phyloP scores from a whole-genome alignment of 2,113 vertebrate species.

The Grammomys surdaster region DNA sequence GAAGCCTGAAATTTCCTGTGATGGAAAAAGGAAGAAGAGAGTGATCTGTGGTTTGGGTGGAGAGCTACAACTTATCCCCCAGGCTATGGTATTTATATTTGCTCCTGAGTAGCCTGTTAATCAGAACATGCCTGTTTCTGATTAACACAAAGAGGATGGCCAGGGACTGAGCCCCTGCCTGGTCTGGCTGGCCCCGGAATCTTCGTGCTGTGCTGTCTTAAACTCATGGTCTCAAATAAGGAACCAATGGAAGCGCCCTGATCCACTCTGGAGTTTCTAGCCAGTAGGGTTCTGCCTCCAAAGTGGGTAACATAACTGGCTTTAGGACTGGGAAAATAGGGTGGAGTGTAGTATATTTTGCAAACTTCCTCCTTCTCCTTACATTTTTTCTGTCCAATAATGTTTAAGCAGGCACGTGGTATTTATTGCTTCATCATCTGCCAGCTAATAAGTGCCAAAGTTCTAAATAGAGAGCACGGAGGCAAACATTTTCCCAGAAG shows the following conservation, averaged over 20 bases:
- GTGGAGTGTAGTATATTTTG: no score
- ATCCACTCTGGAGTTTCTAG: background rate
- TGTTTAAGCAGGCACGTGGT: background rate
- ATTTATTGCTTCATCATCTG: background rate
- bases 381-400: background rate
- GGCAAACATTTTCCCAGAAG: slow-evolving; percentile 19
- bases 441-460: background rate
- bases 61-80: background rate
- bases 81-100: slow-evolving; percentile 73
- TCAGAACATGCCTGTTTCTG: slow-evolving; percentile 65
- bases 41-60: background rate
- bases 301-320: background rate
- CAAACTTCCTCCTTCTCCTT: background rate
- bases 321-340: background rate
- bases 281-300: background rate
- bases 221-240: background rate
- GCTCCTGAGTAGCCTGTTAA: slow-evolving; percentile 56
- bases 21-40: background rate
- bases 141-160: slow-evolving; percentile 65
- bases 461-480: slow-evolving; percentile 14
- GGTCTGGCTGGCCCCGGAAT: background rate
- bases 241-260: background rate
- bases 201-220: background rate
- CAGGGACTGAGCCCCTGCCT: no score
- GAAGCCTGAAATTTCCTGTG: slow-evolving; percentile 71